These are phyloP conservation scores for Rhagologus leucostigma DNA, from an alignment of 2,113 vertebrate species.

Conservation along the genomic window DNA sequence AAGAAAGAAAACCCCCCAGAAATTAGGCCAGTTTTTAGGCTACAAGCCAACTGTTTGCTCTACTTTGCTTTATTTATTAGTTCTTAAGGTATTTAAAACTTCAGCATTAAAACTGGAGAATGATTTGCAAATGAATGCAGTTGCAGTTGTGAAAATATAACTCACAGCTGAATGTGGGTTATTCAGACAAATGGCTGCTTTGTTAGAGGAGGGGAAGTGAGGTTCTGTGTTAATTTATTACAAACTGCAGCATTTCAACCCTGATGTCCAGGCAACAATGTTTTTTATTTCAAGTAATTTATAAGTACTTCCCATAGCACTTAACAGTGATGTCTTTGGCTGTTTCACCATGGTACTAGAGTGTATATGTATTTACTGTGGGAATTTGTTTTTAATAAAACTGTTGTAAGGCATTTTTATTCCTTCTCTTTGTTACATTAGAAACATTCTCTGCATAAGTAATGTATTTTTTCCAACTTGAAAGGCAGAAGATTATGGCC, in stretches of 20 bases:
- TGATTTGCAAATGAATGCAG: conserved; percentile 97
- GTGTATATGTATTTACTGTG: conserved; percentile 85
- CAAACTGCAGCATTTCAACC: conserved; percentile 92
- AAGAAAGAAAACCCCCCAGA: conserved; percentile 67
- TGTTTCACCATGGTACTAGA: conserved; percentile 72
- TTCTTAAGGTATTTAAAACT: conserved; percentile 91
- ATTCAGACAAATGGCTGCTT: conserved; percentile 88
- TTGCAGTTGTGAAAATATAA: conserved; percentile 96
- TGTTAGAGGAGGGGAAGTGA: conserved; percentile 80
- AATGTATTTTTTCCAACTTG: conserved; percentile 74
- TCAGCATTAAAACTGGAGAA: conserved; percentile 86
- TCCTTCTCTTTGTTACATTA: conserved; percentile 81
- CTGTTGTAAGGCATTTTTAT: conserved; percentile 80
- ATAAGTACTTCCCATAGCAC: conserved; percentile 84
- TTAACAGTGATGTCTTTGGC: conserved; percentile 78
- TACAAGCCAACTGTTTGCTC: conserved; percentile 85
- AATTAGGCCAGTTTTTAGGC: conserved; percentile 82
- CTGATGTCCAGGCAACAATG: conserved; percentile 93
- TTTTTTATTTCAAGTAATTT: conserved; percentile 87
- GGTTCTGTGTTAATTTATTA: conserved; percentile 93
- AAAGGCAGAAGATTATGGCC: conserved; percentile 74
- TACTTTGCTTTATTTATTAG: conserved; percentile 88
- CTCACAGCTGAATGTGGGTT: conserved; percentile 86
- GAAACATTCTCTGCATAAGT: conserved; percentile 80
- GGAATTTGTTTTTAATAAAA: conserved; percentile 89